Percentiles rank a stretch among this genome's conserved stretches.
These are phyloP conservation scores for Sturnira hondurensis DNA, from an alignment of 2,113 vertebrate species.

Conservation along the genomic window DNA sequence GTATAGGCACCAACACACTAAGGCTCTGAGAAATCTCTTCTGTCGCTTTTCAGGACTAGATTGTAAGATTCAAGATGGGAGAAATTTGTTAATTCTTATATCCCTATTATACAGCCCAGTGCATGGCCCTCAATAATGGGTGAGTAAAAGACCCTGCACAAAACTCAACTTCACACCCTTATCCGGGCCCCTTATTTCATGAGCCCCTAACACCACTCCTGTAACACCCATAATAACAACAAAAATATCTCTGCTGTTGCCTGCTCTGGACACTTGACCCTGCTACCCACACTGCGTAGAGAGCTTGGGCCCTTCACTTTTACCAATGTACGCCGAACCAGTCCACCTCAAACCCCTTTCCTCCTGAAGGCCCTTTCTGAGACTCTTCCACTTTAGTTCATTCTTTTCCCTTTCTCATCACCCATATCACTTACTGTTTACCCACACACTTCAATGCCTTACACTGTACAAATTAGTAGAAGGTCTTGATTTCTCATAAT, in stretches of 20 bases:
- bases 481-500: not conserved
- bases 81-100: not conserved
- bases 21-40: not conserved
- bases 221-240: not conserved
- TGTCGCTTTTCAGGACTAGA: not conserved
- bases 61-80: not conserved
- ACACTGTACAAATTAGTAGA: not conserved
- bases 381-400: not conserved
- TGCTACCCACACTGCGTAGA: not conserved
- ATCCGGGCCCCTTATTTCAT: not conserved
- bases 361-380: not conserved
- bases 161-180: not conserved
- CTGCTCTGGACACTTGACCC: not conserved
- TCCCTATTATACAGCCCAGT: not conserved
- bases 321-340: not conserved
- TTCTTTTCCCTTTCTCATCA: not conserved
- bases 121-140: not conserved
- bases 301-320: not conserved
- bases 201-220: accelerated
- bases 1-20: not conserved
- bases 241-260: not conserved
- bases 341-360: not conserved
- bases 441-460: not conserved
- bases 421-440: not conserved
- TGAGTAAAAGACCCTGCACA: not conserved